Base-by-base conservation (phyloP, 2,797 vertebrate species). In the Sebastes dallii region DNA sequence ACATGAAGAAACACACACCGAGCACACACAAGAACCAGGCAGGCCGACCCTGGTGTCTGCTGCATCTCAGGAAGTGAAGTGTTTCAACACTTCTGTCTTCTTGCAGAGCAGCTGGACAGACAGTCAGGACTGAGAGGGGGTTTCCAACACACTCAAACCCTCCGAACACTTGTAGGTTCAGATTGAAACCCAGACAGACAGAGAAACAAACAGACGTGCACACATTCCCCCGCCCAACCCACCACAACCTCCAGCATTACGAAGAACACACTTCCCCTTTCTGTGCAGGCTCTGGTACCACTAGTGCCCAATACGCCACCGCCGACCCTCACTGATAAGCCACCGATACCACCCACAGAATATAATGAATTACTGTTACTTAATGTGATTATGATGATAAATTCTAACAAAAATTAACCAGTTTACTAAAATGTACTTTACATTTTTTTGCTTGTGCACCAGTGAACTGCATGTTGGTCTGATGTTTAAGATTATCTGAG, bases 61-160 rank as follows among this genome's bases (percentile, higher is more conserved):
- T 78, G 76, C 76, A 25, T 84, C 78, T 87, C 81, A 89, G 92
- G 88, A 93, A 94, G 78, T 72, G 64, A 84, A 90, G 82, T 88
- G 69, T 92, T 92, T 89, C 88, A 78, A 91, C 91, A 94, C 81
- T 86, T 80, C 77, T 90, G 85, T 87, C 89, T 85, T 71, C 59
- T 85, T 9, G n/a, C 70, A 50, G 58, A 86, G 86, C 87, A 90
- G 90, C 90, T 90, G 91, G 89, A 92, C 83, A 78, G 86, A 84
- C 80, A 18, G 77, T 73, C 70, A 64, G 64, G 72, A 75, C 74
- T 39, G 16, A 75, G 56, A 86, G 89, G 89, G 90, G 89, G 66
- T 91, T 92, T 93, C 91, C 91, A 85, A 56, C 80, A 78, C 78
- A 72, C 59, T 84, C 77, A 84, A 58, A 78, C 65, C 25, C 50